Evolutionary conservation across 2,888 invertebrate genomes (phyloP), one percentile per base, ranked within the genome.

Genomic region (Drosophila pseudotakahashii): DNA sequence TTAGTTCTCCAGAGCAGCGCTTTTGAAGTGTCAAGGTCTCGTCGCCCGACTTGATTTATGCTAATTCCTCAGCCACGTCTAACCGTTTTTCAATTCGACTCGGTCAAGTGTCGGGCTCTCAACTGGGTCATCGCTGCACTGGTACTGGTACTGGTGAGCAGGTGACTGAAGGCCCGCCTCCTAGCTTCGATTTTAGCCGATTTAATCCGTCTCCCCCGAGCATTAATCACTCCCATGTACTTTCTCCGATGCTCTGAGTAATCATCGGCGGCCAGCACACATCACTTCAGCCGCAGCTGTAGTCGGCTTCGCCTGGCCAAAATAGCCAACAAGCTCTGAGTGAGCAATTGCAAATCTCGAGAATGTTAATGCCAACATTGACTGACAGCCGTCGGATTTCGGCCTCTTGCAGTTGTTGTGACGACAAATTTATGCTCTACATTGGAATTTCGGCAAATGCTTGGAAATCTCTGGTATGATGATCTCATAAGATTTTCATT

Each of bases 331-430:
- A 34, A 30, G n/a, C 41, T 58, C 36, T 34, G 48, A 61, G 62
- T 63, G 62, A 63, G 62, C 62, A 63, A 63, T 47, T 63, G 62
- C 48, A 61, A 63, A 62, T 62, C 62, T 19, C 26, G 58, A 59
- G 76, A 75, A 83, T 79, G 84, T 83, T 77, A 84, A 86, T 83
- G 82, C 70, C 68, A 67, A 39, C 70, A 71, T 70, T 84, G 84
- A 81, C 67, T 71, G 84, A 73, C 79, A 79, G 73, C 44, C 79
- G 77, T 81, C 75, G 60, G 86, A 42, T 67, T 16, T 54, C 3
- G 13, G n/a, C 26, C 66, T 34, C 41, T 34, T 55, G 84, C 81
- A 64, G 68, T 80, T 88, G 79, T 68, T 82, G 68, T 47, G 42
- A 34, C 52, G 50, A 48, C 51, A 60, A 61, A 69, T 72, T 72